phyloP scores from a whole-genome alignment of 1,140 invertebrate genomes.

The Stratiolaelaps scimitus region DNA sequence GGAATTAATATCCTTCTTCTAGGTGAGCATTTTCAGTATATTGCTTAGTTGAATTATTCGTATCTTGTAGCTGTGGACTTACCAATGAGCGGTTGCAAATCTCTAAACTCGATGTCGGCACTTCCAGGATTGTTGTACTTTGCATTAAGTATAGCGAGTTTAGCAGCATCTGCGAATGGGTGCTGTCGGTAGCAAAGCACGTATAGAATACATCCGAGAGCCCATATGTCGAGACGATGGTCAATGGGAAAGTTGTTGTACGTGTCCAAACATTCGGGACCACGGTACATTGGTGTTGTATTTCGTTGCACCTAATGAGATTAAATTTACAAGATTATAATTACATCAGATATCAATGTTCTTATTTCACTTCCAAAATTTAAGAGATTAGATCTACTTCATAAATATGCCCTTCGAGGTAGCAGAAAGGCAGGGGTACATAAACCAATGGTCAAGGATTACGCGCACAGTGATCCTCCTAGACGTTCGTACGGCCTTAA shows the following conservation, averaged over 20 bases:
- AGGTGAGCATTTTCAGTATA: too few relatives aligned
- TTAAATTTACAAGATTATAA: too few relatives aligned
- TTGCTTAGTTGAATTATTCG: too few relatives aligned
- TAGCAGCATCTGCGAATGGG: constrained; percentile 93
- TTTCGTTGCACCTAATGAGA: constrained; percentile 46
- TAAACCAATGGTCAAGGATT: too few relatives aligned
- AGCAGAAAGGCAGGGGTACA: too few relatives aligned
- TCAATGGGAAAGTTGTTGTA: constrained; percentile 92
- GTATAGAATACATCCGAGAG: constrained; percentile 88
- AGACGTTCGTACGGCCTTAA: too few relatives aligned
- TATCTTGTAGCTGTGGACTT: constrained; percentile 43
- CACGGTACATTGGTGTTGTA: constrained; percentile 55
- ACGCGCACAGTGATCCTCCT: too few relatives aligned
- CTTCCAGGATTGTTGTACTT: constrained; percentile 69
- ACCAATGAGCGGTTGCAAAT: constrained; percentile 82
- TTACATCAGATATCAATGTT: too few relatives aligned
- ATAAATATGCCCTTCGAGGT: too few relatives aligned
- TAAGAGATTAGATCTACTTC: too few relatives aligned
- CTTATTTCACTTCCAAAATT: too few relatives aligned
- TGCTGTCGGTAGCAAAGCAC: constrained; percentile 81
- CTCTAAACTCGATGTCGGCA: constrained; percentile 60
- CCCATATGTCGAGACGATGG: constrained; percentile 79
- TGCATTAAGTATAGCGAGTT: constrained; percentile 84
- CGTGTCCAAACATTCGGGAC: constrained; percentile 93
- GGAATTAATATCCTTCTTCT: too few relatives aligned